Evolutionary conservation across 2,797 vertebrate species (phyloP).

Genomic region (Echiichthys vipera): DNA sequence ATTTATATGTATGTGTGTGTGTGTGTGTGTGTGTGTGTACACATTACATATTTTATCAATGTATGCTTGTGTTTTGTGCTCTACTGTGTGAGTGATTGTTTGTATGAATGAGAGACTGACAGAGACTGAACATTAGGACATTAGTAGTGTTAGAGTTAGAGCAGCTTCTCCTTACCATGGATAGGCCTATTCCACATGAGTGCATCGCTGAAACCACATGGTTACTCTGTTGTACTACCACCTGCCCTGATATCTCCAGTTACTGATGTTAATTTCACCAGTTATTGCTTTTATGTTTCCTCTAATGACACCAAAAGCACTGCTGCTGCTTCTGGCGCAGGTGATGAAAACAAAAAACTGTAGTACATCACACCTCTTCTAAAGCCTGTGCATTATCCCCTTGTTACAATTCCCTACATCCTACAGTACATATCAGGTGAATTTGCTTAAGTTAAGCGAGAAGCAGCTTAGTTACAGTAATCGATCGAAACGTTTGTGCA

Average conservation of each 20-base stretch:
- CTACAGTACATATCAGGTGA: neutral
- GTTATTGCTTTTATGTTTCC: conserved; percentile 45
- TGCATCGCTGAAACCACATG: conserved; percentile 55
- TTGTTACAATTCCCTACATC: conserved; percentile 26
- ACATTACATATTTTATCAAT: conserved; percentile 69
- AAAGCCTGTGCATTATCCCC: conserved; percentile 31
- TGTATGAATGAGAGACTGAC: conserved; percentile 44
- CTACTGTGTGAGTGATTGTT: conserved; percentile 49
- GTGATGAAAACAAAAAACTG: conserved; percentile 45
- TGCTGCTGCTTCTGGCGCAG: conserved; percentile 24
- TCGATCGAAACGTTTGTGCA: neutral
- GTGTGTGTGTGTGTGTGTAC: conserved; percentile 59
- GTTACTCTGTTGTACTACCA: conserved; percentile 36
- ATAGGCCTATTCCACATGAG: conserved; percentile 44
- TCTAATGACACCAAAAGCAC: conserved; percentile 40
- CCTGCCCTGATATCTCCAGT: conserved; percentile 35
- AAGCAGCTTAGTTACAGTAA: conserved; percentile 6
- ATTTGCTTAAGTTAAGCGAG: neutral
- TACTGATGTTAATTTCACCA: conserved; percentile 17
- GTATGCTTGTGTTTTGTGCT: conserved; percentile 72
- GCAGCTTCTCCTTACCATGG: conserved; percentile 23
- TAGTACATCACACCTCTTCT: conserved; percentile 5
- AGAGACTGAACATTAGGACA: conserved; percentile 27
- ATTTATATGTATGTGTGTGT: too few relatives aligned
- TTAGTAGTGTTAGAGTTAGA: conserved; percentile 33